Evolutionary conservation across 2,888 invertebrate species (phyloP), one percentile per base, ranked within the genome.

Genomic region (Embidobia sp.): DNA sequence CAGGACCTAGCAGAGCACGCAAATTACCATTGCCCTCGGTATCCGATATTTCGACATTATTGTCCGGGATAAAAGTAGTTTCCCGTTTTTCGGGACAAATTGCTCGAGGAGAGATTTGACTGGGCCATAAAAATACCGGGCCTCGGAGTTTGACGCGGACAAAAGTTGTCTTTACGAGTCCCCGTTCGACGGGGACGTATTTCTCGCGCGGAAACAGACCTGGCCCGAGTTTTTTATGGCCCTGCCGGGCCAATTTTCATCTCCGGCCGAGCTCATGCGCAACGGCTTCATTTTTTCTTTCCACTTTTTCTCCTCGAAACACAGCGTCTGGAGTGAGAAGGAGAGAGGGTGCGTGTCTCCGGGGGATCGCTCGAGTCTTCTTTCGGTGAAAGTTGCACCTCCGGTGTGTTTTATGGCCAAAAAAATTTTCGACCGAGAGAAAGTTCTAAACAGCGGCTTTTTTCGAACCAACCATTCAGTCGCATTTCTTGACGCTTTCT

Each of bases 371-470:
- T 42, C 19, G 19, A 44, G 69, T 63, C 46, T 44, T 49, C 57
- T 76, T 69, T 72, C 49, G 67, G 77, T 35, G 77, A 77, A 77
- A 77, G 77, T 63, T 57, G 73, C 57, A 55, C 42, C 74, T 66
- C 22, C 44, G 15, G 15, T 19, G 26, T 74, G 27, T 16, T 73
- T 73, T 73, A 73, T 51, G 73, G 37, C 64, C 46, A 44, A 63
- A 73, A 63, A 73, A 75, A 59, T 53, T 53, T 51, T 63, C 49
- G 42, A 48, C 15, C 42, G 15, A 10, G 70, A 72, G 72, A 63
- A 72, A 72, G 61, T 72, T 72, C 77, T 55, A 49, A 67, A 37
- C 57, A 33, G 13, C 27, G 18, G 49, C 7, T 27, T 67, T 77
- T 73, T 77, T 77, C 64, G 61, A 44, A 51, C 53, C 10, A 40